Conservation (phyloP, 2,113 vertebrate species). For the Centropristis striata region DNA sequence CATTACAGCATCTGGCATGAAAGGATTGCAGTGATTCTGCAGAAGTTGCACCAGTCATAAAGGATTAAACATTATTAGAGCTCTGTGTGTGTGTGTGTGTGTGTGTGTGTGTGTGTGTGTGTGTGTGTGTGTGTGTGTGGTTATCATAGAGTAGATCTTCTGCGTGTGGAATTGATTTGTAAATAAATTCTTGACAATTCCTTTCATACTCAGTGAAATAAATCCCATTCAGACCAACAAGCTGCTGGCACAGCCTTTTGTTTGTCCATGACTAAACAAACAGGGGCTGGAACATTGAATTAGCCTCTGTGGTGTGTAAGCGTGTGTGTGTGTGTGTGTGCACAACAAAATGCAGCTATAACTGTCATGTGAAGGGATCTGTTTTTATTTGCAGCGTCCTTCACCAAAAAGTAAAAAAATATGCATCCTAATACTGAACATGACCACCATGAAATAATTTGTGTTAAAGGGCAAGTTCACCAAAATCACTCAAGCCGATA, state of each 20-base stretch:
- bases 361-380: neutral
- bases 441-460: neutral
- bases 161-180: constrained; percentile 59
- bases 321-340: constrained; percentile 30
- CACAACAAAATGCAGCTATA: constrained; percentile 6
- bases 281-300: constrained; percentile 46
- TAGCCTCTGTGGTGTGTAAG: constrained; percentile 15
- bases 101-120: constrained; percentile 16
- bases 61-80: constrained; percentile 27
- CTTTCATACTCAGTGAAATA: constrained; percentile 50
- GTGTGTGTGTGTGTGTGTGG: constrained; percentile 22
- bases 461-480: neutral
- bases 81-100: constrained; percentile 12
- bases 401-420: neutral
- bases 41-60: constrained; percentile 52
- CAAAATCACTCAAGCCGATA: too few relatives aligned
- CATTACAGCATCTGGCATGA: constrained; percentile 40
- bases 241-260: constrained; percentile 39
- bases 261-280: constrained; percentile 58
- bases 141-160: constrained; percentile 44
- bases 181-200: constrained; percentile 52
- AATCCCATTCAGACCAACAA: constrained; percentile 50
- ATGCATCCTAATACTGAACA: too few relatives aligned
- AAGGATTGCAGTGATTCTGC: constrained; percentile 38
- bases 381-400: neutral